phyloP scores from a whole-genome alignment of 2,888 invertebrate genomes.

The Nemurella pictetii region DNA sequence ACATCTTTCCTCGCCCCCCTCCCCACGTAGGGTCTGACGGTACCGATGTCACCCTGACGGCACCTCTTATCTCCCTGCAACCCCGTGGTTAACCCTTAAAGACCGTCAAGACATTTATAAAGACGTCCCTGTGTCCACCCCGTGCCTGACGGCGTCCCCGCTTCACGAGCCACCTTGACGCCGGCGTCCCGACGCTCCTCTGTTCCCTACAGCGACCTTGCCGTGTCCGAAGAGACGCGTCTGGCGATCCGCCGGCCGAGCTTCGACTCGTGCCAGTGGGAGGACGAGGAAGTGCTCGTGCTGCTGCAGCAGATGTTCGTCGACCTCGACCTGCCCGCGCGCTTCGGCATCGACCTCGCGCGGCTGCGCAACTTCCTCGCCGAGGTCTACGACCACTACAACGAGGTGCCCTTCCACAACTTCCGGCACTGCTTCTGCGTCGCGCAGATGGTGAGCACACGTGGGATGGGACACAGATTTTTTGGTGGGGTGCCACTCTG shows the following conservation, averaged over 20 bases:
- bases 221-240: conserved; percentile 64
- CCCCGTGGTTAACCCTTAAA: no score
- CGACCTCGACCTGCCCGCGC: conserved; percentile 72
- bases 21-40: no score
- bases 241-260: conserved; percentile 68
- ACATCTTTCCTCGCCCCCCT: no score
- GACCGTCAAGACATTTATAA: no score
- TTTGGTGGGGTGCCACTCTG: no score
- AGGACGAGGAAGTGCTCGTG: conserved; percentile 76
- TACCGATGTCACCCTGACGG: no score
- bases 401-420: conserved; percentile 86
- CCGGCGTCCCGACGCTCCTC: no score
- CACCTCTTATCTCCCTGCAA: no score
- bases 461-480: no score
- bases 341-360: conserved; percentile 73
- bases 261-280: conserved; percentile 82
- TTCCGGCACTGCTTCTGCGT: conserved; percentile 87
- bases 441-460: conserved; percentile 82
- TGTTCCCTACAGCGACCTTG: conserved; percentile 65
- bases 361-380: conserved; percentile 72
- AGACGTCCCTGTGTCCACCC: no score
- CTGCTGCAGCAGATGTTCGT: conserved; percentile 81
- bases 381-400: conserved; percentile 78
- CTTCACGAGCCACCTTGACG: no score
- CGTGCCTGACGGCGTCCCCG: no score